Base-by-base conservation (phyloP, 2,888 invertebrate species). In the Drosophila lutescens region DNA sequence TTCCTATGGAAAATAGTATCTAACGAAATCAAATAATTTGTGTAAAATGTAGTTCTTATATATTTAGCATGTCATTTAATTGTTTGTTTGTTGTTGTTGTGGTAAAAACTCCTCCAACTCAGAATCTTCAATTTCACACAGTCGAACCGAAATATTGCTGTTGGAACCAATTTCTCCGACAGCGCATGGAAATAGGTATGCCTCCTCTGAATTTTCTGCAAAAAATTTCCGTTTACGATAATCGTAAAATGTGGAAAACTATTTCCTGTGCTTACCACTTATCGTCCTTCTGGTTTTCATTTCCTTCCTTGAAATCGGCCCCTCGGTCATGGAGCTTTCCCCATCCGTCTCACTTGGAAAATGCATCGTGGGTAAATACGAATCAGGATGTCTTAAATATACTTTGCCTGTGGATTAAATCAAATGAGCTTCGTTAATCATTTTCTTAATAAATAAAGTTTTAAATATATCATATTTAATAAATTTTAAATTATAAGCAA, bases 41-140 rank as follows among this genome's bases (percentile, higher is more conserved):
- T 67, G 60, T 79, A 75, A 85, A 79, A 78, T 73, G 60, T 74
- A 88, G 50, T 62, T 71, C 75, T 83, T 71, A 58, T 69, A 74
- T 69, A 68, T 66, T 76, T 69, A 79, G 71, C 79, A 84, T 77
- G 72, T 87, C 70, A 85, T 77, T 89, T 77, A 81, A 57, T 74
- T 77, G 62, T 71, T 63, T 73, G 66, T 74, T 73, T 70, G 61
- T 56, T 71, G 61, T 56, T 71, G 71, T 47, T 66, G 70, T 34
- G 90, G 91, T 60, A 89, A 80, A 70, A 91, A 90, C 73, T 92
- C 92, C 92, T 96, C 96, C 88, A 94, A 95, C 91, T 97, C 97
- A 49, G 96, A 96, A 92, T 97, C 97, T 92, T 98, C 98, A 89
- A 98, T 97, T 93, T 98, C 98, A 93, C 98, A 98, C 76, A 98